Evolutionary conservation across 2,113 vertebrate genomes (phyloP), one percentile per base, ranked within the genome.

Genomic region (Anarrhichthys ocellatus): DNA sequence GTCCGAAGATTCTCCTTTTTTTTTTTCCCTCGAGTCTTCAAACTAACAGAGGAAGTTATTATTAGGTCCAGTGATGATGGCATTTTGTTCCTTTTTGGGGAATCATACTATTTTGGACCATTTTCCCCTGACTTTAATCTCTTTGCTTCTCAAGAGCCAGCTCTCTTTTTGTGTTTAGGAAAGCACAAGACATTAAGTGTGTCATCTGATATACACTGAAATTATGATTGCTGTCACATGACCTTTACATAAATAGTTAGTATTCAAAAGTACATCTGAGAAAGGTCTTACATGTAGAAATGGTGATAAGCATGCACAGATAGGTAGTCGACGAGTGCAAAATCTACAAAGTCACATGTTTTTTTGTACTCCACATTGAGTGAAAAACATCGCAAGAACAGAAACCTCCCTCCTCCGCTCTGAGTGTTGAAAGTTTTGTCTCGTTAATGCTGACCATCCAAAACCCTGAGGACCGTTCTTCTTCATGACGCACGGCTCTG

Each of bases 261-360:
- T 94, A 92, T 92, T 92, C 75, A 90, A 93, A 93, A 93, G 89
- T 90, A 94, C 86, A 65, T 92, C 90, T 92, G 91, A 94, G 89
- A 94, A 93, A 94, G 89, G 88, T 90, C 90, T 82, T 92, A 93
- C 90, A 91, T 92, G 92, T 94, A 89, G 91, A 93, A 93, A 93
- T 93, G 93, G 92, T 93, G 91, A 92, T 86, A 92, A 92, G 91
- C 93, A 95, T 94, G 93, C 94, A 95, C 94, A 93, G 91, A 92
- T 93, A 95, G 92, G 93, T 95, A 95, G 92, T 93, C 70, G 84
- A 94, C 90, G 48, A 94, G 93, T 94, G 93, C 92, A 94, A 93
- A 94, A 91, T 93, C 90, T 93, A 94, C 92, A 54, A 92, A 89
- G 87, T 94, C 91, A 94, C 91, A 85, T 85, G 58, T 75, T 81